These are phyloP conservation scores for Diglossa brunneiventris DNA, from an alignment of 2,113 vertebrate genomes.

Conservation along the genomic window DNA sequence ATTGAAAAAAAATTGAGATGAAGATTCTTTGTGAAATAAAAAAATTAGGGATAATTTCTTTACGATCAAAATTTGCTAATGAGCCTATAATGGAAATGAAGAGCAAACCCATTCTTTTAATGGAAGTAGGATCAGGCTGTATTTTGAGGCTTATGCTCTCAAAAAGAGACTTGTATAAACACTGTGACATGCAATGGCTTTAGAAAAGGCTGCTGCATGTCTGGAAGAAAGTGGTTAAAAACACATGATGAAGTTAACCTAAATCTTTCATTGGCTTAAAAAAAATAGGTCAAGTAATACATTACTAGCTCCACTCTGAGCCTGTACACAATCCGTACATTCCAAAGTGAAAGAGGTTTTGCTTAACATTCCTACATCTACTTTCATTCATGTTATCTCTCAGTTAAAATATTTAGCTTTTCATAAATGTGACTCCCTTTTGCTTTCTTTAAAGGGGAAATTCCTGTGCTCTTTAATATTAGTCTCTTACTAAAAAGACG, in stretches of 20 bases:
- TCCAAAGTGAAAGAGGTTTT: slow-evolving; percentile 37
- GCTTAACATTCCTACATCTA: not conserved
- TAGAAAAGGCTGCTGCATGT: slow-evolving; percentile 1
- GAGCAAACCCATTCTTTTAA: not conserved
- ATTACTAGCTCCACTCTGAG: slow-evolving; percentile 35
- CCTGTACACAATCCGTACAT: slow-evolving; percentile 31
- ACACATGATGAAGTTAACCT: slow-evolving; percentile 62
- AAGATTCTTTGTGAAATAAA: slow-evolving; percentile 10
- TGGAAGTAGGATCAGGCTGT: not conserved
- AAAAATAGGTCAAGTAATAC: slow-evolving; percentile 69
- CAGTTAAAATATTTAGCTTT: not conserved
- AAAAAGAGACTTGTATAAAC: not conserved
- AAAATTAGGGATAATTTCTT: not conserved
- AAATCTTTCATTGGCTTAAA: slow-evolving; percentile 67
- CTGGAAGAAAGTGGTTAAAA: slow-evolving; percentile 64
- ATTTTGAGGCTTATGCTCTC: not conserved
- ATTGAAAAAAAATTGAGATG: not conserved
- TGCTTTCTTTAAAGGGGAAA: not conserved
- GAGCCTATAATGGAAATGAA: not conserved
- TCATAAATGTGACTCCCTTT: not conserved
- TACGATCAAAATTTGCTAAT: not conserved
- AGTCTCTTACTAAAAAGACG: not conserved
- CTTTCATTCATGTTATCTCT: not conserved
- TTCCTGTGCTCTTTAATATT: not conserved
- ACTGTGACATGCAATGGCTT: not conserved